A percentile compares a stretch with the other conserved stretches of the same genome.
Conservation (phyloP, 2,888 invertebrate species). For the Neelides folsomi region DNA sequence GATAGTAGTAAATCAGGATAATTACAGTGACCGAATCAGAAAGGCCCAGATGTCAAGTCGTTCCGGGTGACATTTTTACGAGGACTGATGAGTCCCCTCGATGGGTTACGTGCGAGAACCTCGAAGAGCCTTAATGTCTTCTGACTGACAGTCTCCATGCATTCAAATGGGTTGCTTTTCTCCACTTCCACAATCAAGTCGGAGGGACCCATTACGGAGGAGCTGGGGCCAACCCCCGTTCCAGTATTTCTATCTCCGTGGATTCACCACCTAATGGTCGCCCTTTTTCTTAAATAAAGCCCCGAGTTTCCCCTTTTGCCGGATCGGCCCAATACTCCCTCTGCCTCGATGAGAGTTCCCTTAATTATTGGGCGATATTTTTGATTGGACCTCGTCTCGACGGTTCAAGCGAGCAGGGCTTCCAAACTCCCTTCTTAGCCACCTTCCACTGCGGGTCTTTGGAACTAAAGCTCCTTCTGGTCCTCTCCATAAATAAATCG, state of each 20-base stretch:
- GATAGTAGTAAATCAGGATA: conserved; percentile 34
- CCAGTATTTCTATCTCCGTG: background rate
- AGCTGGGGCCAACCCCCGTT: background rate
- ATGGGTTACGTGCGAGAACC: conserved; percentile 29
- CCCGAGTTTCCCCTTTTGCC: background rate
- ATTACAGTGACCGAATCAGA: conserved; percentile 34
- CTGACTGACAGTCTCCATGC: conserved; percentile 33
- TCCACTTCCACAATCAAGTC: conserved; percentile 24
- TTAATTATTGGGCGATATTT: background rate
- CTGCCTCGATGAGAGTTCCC: background rate
- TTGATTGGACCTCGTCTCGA: background rate
- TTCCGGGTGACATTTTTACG: conserved; percentile 33
- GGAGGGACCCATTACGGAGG: conserved; percentile 9
- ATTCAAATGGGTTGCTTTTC: conserved; percentile 33
- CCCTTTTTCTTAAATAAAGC: background rate
- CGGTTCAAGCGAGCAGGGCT: background rate
- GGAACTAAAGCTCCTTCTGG: background rate
- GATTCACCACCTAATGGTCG: background rate
- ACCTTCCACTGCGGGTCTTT: background rate
- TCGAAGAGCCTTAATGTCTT: conserved; percentile 29
- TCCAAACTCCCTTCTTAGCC: background rate
- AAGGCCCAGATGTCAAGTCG: conserved; percentile 34
- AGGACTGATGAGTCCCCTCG: conserved; percentile 30
- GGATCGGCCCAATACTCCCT: background rate
- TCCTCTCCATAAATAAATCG: conserved; percentile 24